These are phyloP conservation scores for Percina caprodes DNA, from an alignment of 2,113 vertebrate species.

Conservation along the genomic window DNA sequence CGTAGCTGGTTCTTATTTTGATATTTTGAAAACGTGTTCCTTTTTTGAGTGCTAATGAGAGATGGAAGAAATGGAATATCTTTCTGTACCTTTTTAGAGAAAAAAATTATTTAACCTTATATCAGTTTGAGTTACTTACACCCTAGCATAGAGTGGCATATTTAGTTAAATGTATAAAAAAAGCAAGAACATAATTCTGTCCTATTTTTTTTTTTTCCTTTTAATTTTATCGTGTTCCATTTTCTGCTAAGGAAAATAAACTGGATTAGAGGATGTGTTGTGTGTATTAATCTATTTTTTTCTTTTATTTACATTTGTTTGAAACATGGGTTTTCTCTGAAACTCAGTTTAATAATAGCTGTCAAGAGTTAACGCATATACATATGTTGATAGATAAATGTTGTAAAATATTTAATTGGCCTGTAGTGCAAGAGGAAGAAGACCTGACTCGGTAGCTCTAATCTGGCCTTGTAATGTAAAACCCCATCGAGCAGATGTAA, in stretches of 20 bases:
- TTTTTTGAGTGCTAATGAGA: slow-evolving; percentile 90
- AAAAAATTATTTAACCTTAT: slow-evolving; percentile 98
- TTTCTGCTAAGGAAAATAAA: slow-evolving; percentile 95
- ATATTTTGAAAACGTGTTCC: slow-evolving; percentile 49
- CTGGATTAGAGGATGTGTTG: slow-evolving; percentile 88
- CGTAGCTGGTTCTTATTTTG: slow-evolving; percentile 62
- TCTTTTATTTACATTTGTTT: slow-evolving; percentile 1
- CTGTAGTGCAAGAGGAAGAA: not conserved
- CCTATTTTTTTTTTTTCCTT: slow-evolving; percentile 79
- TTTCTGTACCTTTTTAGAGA: slow-evolving; percentile 89
- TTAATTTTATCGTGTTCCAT: slow-evolving; percentile 82
- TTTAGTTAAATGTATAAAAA: slow-evolving; percentile 93
- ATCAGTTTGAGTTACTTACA: slow-evolving; percentile 98
- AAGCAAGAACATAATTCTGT: slow-evolving; percentile 76
- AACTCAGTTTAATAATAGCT: not conserved
- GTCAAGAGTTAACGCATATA: not conserved
- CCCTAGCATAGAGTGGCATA: slow-evolving; percentile 96
- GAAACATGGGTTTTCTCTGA: not conserved
- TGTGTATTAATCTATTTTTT: slow-evolving; percentile 25
- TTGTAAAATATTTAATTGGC: not conserved
- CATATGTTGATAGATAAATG: not conserved
- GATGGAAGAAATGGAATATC: slow-evolving; percentile 88
- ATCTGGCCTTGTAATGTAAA: too few species aligned
- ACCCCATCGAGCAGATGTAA: too few species aligned
- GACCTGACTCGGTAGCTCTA: too few species aligned